phyloP scores from a whole-genome alignment of 2,797 vertebrate genomes.

The Danionella dracula region DNA sequence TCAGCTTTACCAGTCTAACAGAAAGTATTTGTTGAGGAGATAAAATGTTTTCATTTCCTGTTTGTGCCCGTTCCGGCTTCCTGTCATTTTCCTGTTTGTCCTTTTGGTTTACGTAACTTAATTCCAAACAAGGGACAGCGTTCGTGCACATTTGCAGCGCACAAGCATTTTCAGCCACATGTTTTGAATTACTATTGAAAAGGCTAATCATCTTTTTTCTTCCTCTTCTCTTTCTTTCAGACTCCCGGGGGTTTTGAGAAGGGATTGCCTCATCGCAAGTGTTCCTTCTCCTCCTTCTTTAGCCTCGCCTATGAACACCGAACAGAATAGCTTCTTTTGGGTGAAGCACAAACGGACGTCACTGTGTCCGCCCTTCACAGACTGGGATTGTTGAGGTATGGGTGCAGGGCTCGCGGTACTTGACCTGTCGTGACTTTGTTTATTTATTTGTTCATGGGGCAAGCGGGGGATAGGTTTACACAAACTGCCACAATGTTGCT shows the following conservation, averaged over 20 bases:
- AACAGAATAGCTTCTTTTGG: background rate
- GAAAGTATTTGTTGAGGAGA: background rate
- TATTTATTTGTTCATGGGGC: conserved; percentile 17
- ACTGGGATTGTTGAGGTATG: background rate
- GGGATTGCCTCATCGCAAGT: conserved; percentile 17
- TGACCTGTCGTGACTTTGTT: conserved; percentile 26
- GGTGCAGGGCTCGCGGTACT: background rate
- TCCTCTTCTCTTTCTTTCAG: background rate
- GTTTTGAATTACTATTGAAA: conserved; percentile 41
- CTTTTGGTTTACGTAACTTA: background rate
- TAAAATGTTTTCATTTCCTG: background rate
- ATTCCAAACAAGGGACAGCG: background rate
- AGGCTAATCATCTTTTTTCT: conserved; percentile 19
- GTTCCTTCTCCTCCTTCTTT: background rate
- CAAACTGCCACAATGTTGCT: conserved; percentile 15
- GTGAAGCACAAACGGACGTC: background rate
- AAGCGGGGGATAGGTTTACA: conserved; percentile 19
- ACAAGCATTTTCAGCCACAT: conserved; percentile 30
- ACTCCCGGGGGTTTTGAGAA: conserved; percentile 3
- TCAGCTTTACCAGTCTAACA: background rate
- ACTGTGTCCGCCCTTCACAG: no score
- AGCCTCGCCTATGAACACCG: conserved; percentile 12
- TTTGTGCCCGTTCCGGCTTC: conserved; percentile 1
- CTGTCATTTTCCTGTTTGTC: conserved; percentile 12
- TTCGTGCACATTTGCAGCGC: background rate